Percentiles rank a stretch among this genome's conserved stretches.
These are phyloP conservation scores for Hypomecis atomaria DNA, from an alignment of 2,888 invertebrate species.

Conservation along the genomic window DNA sequence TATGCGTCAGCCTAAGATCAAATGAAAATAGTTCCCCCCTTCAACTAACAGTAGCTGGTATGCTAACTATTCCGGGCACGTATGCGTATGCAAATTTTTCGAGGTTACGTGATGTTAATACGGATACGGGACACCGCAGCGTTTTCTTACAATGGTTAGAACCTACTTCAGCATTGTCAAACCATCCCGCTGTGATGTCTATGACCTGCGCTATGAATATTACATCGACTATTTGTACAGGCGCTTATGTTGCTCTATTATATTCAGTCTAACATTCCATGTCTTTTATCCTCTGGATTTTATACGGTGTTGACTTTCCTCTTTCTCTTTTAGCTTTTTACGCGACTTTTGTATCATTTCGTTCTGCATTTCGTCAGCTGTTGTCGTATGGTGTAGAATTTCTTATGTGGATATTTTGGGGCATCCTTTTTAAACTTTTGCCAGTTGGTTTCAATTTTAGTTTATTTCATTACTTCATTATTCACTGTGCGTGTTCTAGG, in stretches of 20 bases:
- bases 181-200: conserved; percentile 43
- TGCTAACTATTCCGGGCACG: conserved; percentile 63
- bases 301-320: conserved; percentile 10
- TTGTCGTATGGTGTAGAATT: conserved; percentile 1
- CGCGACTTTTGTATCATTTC: conserved; percentile 1
- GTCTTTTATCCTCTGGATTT: conserved; percentile 17
- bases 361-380: conserved; percentile 14
- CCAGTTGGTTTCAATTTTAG: background rate
- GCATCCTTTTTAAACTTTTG: background rate
- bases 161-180: conserved; percentile 48
- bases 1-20: conserved; percentile 25
- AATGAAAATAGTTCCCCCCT: conserved; percentile 27
- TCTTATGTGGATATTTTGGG: background rate
- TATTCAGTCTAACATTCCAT: conserved; percentile 17
- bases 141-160: conserved; percentile 45
- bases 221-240: conserved; percentile 21
- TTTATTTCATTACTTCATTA: background rate
- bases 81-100: conserved; percentile 63
- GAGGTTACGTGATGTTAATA: conserved; percentile 63
- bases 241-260: conserved; percentile 15
- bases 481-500: conserved; percentile 3
- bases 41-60: conserved; percentile 43
- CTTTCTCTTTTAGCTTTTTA: conserved; percentile 21
- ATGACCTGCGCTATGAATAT: conserved; percentile 25
- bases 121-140: conserved; percentile 47